Evolutionary conservation across 2,113 vertebrate genomes (phyloP).

Genomic region (Limnothrissa miodon): DNA sequence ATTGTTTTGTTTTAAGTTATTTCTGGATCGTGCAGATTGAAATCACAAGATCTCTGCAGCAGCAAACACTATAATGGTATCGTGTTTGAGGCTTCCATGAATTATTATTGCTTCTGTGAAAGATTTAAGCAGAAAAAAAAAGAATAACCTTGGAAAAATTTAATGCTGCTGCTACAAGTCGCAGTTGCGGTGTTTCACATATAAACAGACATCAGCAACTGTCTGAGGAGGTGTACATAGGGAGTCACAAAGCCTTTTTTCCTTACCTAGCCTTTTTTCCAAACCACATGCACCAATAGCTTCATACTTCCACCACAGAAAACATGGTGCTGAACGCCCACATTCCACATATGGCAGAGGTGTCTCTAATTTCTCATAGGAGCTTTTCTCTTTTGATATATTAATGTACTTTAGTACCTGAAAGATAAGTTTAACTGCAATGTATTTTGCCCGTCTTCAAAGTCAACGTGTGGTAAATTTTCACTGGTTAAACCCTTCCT

Average conservation of each 20-base stretch:
- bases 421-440: background rate
- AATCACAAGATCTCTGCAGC: background rate
- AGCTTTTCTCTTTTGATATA: background rate
- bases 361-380: background rate
- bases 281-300: background rate
- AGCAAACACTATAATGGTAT: background rate
- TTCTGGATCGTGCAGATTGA: background rate
- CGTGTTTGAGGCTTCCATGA: background rate
- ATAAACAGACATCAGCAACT: background rate
- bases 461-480: background rate
- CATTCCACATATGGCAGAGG: background rate
- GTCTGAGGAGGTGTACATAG: slow-evolving; percentile 2
- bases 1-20: slow-evolving; percentile 6
- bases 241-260: background rate
- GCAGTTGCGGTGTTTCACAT: background rate
- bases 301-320: background rate
- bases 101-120: background rate
- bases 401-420: background rate
- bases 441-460: background rate
- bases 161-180: slow-evolving; percentile 7
- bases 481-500: background rate
- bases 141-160: background rate
- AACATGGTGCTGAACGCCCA: background rate
- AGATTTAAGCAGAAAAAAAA: background rate
- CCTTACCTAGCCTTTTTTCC: no score